Evolutionary conservation across 2,113 vertebrate species (phyloP).

Genomic region (Sclerurus mexicanus): DNA sequence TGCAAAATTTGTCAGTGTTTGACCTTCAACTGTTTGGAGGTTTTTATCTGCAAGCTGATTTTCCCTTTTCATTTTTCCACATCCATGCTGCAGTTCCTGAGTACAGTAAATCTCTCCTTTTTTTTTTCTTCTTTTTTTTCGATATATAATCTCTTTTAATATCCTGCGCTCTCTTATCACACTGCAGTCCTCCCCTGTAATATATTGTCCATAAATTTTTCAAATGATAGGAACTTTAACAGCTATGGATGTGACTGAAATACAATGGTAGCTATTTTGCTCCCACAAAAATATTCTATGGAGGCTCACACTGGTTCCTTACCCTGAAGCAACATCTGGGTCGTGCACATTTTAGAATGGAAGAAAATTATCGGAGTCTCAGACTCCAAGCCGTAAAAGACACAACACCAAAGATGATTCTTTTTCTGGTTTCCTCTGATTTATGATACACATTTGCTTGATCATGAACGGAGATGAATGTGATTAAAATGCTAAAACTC

Average conservation of each 20-base stretch:
- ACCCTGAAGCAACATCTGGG: not conserved
- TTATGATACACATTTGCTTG: not conserved
- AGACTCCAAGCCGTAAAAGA: not conserved
- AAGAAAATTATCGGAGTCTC: not conserved
- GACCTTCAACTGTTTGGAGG: not conserved
- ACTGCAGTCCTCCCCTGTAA: not conserved
- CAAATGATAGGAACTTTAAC: not conserved
- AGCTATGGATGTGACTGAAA: not conserved
- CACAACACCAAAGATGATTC: not conserved
- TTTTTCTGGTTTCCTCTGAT: not conserved
- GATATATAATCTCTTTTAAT: not conserved
- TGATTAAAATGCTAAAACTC: not conserved
- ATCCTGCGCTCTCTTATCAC: slow-evolving; percentile 3
- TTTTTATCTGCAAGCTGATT: not conserved
- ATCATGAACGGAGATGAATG: not conserved
- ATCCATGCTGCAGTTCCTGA: not conserved
- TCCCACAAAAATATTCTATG: not conserved
- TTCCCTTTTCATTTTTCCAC: not conserved
- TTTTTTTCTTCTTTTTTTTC: not conserved
- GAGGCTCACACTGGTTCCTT: accelerated
- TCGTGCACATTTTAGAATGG: not conserved
- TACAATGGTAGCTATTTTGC: not conserved
- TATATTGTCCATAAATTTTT: not conserved
- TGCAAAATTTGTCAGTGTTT: not conserved
- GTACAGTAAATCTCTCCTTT: not conserved